Conservation (phyloP, 37 sponge, comb jelly and placozoan species). For the Crambe crambe region DNA sequence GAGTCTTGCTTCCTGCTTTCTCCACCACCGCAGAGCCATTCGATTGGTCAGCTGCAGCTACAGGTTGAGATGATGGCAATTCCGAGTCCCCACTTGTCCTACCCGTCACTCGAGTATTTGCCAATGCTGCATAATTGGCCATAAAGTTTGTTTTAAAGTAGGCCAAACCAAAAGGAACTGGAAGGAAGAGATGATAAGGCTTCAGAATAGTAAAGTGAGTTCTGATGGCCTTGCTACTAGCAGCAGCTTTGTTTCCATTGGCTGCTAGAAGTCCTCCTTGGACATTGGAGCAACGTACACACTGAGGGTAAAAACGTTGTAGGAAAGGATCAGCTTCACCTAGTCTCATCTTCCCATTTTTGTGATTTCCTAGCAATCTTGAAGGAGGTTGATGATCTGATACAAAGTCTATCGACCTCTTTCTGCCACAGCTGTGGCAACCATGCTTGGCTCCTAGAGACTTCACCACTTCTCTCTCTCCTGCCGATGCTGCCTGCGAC, state of each 20-base stretch:
- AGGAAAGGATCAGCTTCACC: too few species aligned
- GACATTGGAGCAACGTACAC: slow-evolving; percentile 49
- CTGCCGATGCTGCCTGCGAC: slow-evolving; percentile 16
- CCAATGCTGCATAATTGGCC: neutral
- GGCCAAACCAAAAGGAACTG: slow-evolving; percentile 53
- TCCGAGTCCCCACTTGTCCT: neutral
- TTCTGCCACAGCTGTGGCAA: slow-evolving; percentile 75
- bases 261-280: slow-evolving; percentile 59
- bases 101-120: neutral
- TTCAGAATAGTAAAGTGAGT: slow-evolving; percentile 59
- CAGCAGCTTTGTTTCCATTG: neutral
- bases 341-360: neutral
- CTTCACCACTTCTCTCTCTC: slow-evolving; percentile 40
- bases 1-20: neutral
- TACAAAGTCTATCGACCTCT: slow-evolving; percentile 23
- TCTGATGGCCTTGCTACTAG: neutral
- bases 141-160: slow-evolving; percentile 2
- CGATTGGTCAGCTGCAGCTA: neutral
- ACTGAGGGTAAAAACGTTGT: slow-evolving; percentile 79
- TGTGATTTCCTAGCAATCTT: slow-evolving; percentile 12
- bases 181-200: slow-evolving; percentile 69
- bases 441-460: slow-evolving; percentile 54
- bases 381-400: slow-evolving; percentile 82
- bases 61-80: neutral
- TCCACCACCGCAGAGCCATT: neutral